These are phyloP conservation scores for Lasioglossum villosulum DNA, from an alignment of 2,888 invertebrate genomes.

Conservation along the genomic window DNA sequence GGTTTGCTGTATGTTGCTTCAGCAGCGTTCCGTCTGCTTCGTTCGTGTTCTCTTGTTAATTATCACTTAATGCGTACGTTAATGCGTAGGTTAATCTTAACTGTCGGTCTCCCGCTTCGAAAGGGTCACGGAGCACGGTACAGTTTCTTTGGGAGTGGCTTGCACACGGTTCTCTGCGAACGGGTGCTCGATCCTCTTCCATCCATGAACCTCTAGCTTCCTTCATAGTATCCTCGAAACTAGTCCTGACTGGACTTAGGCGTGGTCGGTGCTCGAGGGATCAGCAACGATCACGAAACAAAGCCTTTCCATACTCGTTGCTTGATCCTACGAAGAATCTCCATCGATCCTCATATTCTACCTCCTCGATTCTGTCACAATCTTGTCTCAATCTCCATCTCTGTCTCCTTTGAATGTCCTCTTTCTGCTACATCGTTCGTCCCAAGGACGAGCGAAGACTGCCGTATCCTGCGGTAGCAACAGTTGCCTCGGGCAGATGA, in stretches of 20 bases:
- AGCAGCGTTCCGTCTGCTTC: slow-evolving; percentile 51
- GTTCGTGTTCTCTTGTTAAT: slow-evolving; percentile 63
- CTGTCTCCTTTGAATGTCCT: not conserved
- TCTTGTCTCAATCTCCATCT: not conserved
- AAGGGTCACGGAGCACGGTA: slow-evolving; percentile 78
- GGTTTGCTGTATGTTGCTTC: not conserved
- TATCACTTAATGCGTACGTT: slow-evolving; percentile 81
- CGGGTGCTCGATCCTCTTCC: slow-evolving; percentile 19
- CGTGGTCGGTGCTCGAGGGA: not conserved
- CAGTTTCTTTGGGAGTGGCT: slow-evolving; percentile 83
- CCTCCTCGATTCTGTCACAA: not conserved
- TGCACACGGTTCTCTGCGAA: slow-evolving; percentile 2
- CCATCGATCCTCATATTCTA: not conserved
- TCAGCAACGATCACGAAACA: not conserved
- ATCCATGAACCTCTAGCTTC: slow-evolving; percentile 13
- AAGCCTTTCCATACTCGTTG: not conserved
- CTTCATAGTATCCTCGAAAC: not conserved
- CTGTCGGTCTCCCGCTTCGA: slow-evolving; percentile 47
- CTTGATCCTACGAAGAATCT: not conserved
- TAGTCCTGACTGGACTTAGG: not conserved
- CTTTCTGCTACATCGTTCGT: not conserved
- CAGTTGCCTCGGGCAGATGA: slow-evolving; percentile 55
- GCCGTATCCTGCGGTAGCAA: slow-evolving; percentile 34
- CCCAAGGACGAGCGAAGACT: slow-evolving; percentile 6
- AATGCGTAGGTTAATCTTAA: slow-evolving; percentile 72